Conservation (phyloP, 2,797 vertebrate species). For the Scomberomorus guttatus region DNA sequence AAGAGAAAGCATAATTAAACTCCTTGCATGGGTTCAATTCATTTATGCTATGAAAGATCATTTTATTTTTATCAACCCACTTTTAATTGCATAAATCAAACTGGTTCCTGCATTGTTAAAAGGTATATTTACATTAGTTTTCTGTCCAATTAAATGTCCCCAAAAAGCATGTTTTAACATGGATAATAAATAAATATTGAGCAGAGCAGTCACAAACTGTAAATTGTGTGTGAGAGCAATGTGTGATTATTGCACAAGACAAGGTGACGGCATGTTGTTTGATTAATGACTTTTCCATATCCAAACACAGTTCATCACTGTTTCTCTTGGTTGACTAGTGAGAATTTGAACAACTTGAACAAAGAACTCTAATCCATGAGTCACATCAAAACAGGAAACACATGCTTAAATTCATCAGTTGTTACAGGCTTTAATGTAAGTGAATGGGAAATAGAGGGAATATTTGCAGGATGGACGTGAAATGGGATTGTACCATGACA, state of each 20-base stretch:
- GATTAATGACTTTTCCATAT: background rate
- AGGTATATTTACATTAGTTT: background rate
- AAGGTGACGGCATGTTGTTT: background rate
- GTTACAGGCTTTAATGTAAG: background rate
- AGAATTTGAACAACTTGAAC: background rate
- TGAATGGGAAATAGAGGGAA: background rate
- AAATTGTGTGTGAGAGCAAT: too few species aligned
- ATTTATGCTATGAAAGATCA: background rate
- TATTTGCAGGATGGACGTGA: background rate
- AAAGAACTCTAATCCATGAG: background rate
- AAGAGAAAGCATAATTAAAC: background rate
- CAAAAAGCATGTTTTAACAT: background rate
- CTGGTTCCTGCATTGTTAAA: background rate
- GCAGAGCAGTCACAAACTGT: background rate
- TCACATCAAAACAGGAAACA: background rate
- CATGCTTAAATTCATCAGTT: background rate
- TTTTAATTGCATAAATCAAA: background rate
- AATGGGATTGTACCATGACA: background rate
- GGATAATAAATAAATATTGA: background rate
- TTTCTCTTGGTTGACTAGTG: background rate
- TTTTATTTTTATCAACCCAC: background rate
- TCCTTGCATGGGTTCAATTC: background rate
- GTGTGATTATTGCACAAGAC: background rate
- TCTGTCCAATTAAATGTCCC: background rate
- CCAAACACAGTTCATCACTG: background rate